Evolutionary conservation across 2,888 invertebrate genomes (phyloP).

Genomic region (Euphydryas editha): DNA sequence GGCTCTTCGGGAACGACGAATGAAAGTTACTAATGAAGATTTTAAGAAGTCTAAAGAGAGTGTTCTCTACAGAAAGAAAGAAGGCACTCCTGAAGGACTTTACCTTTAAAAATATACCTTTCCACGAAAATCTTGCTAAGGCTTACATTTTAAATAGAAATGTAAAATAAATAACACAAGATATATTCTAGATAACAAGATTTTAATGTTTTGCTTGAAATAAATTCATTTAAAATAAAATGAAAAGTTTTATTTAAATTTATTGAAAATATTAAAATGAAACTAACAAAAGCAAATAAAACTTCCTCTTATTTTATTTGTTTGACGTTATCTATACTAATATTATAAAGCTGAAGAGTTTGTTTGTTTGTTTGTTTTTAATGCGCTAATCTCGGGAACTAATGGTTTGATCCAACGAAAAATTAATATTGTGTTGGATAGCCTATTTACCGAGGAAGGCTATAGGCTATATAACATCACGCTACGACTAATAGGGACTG

Average conservation of each 20-base stretch:
- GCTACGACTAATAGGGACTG: too few species aligned
- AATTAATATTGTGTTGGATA: too few species aligned
- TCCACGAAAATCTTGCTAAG: conserved; percentile 14
- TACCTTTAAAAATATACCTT: conserved; percentile 89
- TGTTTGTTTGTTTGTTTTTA: too few species aligned
- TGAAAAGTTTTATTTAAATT: neutral
- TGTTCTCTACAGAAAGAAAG: conserved; percentile 99
- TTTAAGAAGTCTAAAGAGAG: conserved; percentile 99
- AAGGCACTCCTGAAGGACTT: conserved; percentile 99
- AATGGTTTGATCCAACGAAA: too few species aligned
- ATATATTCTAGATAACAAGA: conserved; percentile 12
- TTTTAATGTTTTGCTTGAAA: conserved; percentile 16
- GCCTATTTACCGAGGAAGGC: too few species aligned
- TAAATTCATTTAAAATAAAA: conserved; percentile 4
- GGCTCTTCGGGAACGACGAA: conserved; percentile 98
- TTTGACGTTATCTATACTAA: too few species aligned
- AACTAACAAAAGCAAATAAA: too few species aligned
- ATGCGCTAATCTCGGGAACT: too few species aligned
- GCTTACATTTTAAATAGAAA: neutral
- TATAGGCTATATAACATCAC: too few species aligned
- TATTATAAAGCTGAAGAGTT: too few species aligned
- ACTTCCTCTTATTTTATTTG: too few species aligned
- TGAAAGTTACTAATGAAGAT: conserved; percentile 99
- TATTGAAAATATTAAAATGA: neutral
- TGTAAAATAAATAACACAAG: conserved; percentile 3